A percentile compares a stretch with the other conserved stretches of the same genome.
phyloP scores from a whole-genome alignment of 2,113 vertebrate species.

The Megaptera novaeangliae region DNA sequence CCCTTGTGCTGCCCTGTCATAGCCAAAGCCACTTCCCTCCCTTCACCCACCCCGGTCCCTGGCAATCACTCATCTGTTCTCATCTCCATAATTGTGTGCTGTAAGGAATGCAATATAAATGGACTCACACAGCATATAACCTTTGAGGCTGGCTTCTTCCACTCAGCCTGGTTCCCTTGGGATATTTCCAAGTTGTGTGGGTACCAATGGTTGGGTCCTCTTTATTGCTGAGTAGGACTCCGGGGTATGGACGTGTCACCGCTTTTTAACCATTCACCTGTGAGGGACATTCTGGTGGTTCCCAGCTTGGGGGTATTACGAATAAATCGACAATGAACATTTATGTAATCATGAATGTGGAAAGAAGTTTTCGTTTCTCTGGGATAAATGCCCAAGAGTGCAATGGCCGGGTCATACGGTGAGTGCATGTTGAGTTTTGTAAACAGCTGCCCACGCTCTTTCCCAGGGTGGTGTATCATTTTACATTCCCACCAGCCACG shows the following conservation, averaged over 20 bases:
- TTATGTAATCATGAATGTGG: not conserved
- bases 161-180: not conserved
- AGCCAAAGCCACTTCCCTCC: not conserved
- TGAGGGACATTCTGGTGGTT: not conserved
- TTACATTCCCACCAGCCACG: not conserved
- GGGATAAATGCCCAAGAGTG: not conserved
- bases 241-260: fast-evolving
- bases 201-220: fast-evolving
- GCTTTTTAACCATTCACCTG: not conserved
- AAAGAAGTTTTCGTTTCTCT: not conserved
- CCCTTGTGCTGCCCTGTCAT: not conserved
- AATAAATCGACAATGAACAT: too few species aligned
- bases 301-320: not conserved
- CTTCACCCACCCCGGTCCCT: too few species aligned
- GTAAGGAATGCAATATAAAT: not conserved
- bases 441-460: fast-evolving
- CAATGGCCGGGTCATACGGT: fast-evolving
- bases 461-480: not conserved
- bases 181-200: fast-evolving
- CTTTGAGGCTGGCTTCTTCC: not conserved
- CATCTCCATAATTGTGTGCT: not conserved
- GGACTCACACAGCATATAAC: fast-evolving
- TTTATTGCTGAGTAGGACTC: not conserved
- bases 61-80: not conserved
- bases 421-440: fast-evolving